Base-by-base conservation (phyloP, 1,140 invertebrate genomes). In the Diachasma alloeum region DNA sequence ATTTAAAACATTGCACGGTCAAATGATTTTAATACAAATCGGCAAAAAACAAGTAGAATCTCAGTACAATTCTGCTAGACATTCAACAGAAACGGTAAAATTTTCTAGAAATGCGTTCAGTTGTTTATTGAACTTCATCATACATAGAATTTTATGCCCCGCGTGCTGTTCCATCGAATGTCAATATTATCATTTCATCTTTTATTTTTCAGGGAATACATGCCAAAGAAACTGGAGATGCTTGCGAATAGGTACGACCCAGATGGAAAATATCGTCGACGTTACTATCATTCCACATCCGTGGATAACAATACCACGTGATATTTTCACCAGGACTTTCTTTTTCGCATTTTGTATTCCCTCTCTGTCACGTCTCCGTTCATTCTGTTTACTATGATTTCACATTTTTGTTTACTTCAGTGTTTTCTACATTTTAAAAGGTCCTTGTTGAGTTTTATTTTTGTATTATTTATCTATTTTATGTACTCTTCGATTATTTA, bases 231-330 rank as follows among this genome's bases (percentile, higher is more conserved):
- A 36, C 83, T 83, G 72, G 74, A 80, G 46, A 78, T 76, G 24
- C 81, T 84, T 48, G 81, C 81, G 11, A 79, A 75, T 42, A 80
- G 78, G 53, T 84, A 81, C 17, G 83, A 84, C 63, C 82, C 81
- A 0, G 19, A 80, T 10, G 81, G 83, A 19, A 80, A 77, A 63
- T 84, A 84, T 74, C 73, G 81, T 19, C 75, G 63, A 39, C 78
- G 74, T 74, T 84, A 84, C 72, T 71, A 83, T 26, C 69, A 81
- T 42, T 63, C 72, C 31, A 44, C 78, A 63, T 72, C 80, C 4
- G 77, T 46, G 9, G 56, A 48, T 67, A 19, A 81, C 2, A 79
- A 82, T 19, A 82, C 66, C 74, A 80, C 75, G 31, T 84, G 37
- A 83, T 39, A 22, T 68, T 72, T 72, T 13, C 31, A 36, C 31